These are phyloP conservation scores for Pseudopodoces humilis DNA, from an alignment of 2,113 vertebrate genomes.

Conservation along the genomic window DNA sequence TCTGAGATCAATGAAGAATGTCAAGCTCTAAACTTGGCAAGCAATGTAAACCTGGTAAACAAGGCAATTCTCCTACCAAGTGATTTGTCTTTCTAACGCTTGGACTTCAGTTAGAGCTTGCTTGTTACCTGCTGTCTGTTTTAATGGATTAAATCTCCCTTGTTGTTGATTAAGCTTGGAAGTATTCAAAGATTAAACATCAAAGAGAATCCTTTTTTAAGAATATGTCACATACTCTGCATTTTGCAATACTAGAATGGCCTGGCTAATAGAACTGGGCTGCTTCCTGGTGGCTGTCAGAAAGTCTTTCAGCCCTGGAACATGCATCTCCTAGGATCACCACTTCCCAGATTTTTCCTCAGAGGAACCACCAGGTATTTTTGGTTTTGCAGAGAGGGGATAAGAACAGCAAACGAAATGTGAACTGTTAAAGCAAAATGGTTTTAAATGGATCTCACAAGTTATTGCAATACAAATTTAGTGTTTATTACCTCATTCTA, in stretches of 20 bases:
- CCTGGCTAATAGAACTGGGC: background rate
- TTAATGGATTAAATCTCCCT: background rate
- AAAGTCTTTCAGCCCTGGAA: background rate
- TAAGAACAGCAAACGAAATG: background rate
- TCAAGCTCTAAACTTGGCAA: background rate
- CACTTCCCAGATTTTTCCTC: background rate
- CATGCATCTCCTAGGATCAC: fast-evolving
- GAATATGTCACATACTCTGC: background rate
- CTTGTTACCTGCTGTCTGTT: background rate
- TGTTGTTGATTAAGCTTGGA: background rate
- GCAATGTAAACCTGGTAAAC: background rate
- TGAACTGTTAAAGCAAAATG: background rate
- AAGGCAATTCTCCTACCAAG: background rate
- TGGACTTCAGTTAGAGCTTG: background rate
- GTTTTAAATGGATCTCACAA: background rate
- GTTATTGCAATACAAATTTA: background rate
- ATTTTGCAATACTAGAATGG: background rate
- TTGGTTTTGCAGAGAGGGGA: background rate
- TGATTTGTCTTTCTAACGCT: background rate
- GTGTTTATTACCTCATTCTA: background rate
- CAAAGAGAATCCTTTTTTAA: background rate
- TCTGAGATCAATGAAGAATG: background rate
- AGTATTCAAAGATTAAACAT: background rate
- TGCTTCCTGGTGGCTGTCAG: background rate
- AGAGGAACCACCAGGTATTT: background rate